Evolutionary conservation across 2,888 invertebrate genomes (phyloP).

Genomic region (Thereva nobilitata): DNA sequence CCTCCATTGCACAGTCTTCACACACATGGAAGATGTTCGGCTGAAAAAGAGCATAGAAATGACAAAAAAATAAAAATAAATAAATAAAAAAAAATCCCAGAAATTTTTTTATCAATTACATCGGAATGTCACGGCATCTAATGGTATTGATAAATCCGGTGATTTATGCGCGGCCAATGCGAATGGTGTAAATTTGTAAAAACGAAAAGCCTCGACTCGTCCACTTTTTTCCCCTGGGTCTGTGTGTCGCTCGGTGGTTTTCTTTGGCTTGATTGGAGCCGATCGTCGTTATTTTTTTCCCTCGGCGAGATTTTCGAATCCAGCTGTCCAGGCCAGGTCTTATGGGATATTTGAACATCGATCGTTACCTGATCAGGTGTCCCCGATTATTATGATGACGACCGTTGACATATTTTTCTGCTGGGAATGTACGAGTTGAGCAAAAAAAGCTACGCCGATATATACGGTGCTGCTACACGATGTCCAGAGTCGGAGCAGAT

Average conservation of each 20-base stretch:
- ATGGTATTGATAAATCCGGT: constrained; percentile 41
- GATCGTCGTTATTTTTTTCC: constrained; percentile 23
- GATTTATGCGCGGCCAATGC: constrained; percentile 38
- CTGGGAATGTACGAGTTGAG: constrained; percentile 33
- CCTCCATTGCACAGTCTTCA: constrained; percentile 1
- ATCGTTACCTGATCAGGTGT: constrained; percentile 36
- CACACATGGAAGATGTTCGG: constrained; percentile 19
- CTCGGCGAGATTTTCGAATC: constrained; percentile 4
- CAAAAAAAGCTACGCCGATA: constrained; percentile 18
- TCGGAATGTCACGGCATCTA: constrained; percentile 39
- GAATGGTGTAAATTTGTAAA: constrained; percentile 38
- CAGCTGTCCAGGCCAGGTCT: constrained; percentile 23
- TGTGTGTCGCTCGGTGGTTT: constrained; percentile 21
- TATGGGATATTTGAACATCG: constrained; percentile 11
- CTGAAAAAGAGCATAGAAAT: constrained; percentile 2
- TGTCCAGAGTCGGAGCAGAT: constrained; percentile 13
- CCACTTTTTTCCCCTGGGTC: constrained; percentile 11
- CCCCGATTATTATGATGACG: constrained; percentile 39
- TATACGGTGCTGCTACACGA: constrained; percentile 9
- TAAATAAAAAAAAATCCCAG: too few relatives aligned
- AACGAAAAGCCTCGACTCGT: constrained; percentile 6
- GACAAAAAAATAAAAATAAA: too few relatives aligned
- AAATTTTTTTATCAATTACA: constrained; percentile 39
- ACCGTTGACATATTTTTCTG: constrained; percentile 40
- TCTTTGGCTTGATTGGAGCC: constrained; percentile 27